A percentile compares a stretch with the other conserved stretches of the same genome.
These are phyloP conservation scores for Villa cingulata DNA, from an alignment of 2,888 invertebrate species.

Conservation along the genomic window DNA sequence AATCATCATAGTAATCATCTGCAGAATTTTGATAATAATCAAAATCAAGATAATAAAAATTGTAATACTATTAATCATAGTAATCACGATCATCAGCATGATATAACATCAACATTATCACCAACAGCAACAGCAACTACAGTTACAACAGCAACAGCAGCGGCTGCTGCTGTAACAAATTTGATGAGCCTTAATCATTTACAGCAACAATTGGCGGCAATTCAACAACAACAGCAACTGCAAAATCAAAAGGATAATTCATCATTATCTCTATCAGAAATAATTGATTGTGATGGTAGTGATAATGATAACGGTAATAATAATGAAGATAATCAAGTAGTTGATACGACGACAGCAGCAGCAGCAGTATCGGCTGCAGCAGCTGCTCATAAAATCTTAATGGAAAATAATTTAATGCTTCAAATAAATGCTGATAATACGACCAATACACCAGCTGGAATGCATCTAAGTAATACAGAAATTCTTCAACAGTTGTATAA, in stretches of 20 bases:
- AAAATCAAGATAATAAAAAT: not conserved
- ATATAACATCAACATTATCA: conserved; percentile 14
- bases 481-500: conserved; percentile 30
- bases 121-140: conserved; percentile 7
- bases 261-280: not conserved
- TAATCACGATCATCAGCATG: no score
- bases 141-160: not conserved
- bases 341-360: not conserved
- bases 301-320: not conserved
- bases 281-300: not conserved
- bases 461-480: conserved; percentile 18
- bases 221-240: conserved; percentile 13
- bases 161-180: conserved; percentile 8
- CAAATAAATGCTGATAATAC: conserved; percentile 18
- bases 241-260: not conserved
- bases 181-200: conserved; percentile 17
- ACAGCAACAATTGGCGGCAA: conserved; percentile 17
- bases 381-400: conserved; percentile 11
- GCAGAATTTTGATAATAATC: not conserved
- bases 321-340: not conserved
- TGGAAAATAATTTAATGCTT: conserved; percentile 20
- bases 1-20: not conserved
- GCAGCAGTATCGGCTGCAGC: conserved; percentile 6
- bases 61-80: no score
- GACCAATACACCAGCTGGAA: not conserved